These are phyloP conservation scores for Corythaixoides concolor DNA, from an alignment of 2,113 vertebrate genomes.

Conservation along the genomic window DNA sequence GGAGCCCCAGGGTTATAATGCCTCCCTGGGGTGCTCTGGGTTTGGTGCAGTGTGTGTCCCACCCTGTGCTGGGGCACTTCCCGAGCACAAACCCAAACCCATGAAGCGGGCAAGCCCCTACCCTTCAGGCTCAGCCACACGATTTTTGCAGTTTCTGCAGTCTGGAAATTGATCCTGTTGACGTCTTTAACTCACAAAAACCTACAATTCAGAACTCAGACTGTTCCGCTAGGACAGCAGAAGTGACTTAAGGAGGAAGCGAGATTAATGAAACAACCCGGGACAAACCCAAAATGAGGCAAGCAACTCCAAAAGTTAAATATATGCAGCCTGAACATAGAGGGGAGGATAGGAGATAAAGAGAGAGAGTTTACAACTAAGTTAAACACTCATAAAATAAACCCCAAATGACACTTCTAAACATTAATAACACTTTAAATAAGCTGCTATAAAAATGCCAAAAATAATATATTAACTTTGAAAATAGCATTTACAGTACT, in stretches of 20 bases:
- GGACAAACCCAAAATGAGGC: neutral
- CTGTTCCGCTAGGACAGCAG: neutral
- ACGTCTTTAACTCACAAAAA: neutral
- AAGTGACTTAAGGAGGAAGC: neutral
- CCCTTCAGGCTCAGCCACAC: neutral
- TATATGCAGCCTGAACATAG: neutral
- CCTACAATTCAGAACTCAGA: neutral
- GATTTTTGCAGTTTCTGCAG: neutral
- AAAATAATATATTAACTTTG: constrained; percentile 57
- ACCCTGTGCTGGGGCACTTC: neutral
- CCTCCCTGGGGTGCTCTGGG: neutral
- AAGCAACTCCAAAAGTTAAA: neutral
- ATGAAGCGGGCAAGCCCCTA: neutral
- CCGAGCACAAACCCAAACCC: neutral
- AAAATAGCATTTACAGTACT: constrained; percentile 43
- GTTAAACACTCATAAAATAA: constrained; percentile 56
- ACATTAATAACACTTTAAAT: constrained; percentile 64
- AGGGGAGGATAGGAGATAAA: neutral
- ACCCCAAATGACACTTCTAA: constrained; percentile 38
- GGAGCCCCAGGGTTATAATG: neutral
- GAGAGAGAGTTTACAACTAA: constrained; percentile 21
- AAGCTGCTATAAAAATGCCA: constrained; percentile 56
- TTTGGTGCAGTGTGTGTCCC: neutral
- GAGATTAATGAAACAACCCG: constrained; percentile 5
- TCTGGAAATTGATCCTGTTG: neutral